Base-by-base conservation (phyloP, 2,888 invertebrate genomes). In the Azorinus chamasolen region DNA sequence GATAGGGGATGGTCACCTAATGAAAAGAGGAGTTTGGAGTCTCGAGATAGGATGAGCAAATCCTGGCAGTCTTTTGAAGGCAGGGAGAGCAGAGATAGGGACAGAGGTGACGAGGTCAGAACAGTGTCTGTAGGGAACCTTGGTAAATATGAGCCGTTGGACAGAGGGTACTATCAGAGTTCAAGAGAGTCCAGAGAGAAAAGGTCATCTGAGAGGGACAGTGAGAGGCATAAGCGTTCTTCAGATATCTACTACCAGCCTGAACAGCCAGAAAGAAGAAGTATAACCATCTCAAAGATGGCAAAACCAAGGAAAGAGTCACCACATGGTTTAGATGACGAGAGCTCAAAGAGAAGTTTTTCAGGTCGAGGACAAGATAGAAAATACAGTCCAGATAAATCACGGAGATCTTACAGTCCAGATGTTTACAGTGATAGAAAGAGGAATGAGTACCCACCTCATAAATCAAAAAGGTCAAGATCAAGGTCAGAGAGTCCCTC, bases 251-350 rank as follows among this genome's bases (percentile, higher is more conserved):
- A 6, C 4, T 32, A 32, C 32, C 32, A 32, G 10, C 32, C 4
- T n/a, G 48, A 46, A 32, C 27, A 46, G 16, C 46, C 45, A n/a
- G 63, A 63, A 46, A 27, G 37, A 37, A 46, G 73, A 41, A 51
- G 58, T 43, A 32, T 50, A 48, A 18, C 53, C 57, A 37, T 57
- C 27, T 4, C 14, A 25, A 27, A 59, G n/a, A 59, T 25, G 10
- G 10, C 32, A 27, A 45, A 27, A n/a, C n/a, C 59, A 45, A 4
- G n/a, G 14, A 18, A 14, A 8, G 18, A 22, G 20, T 57, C 57
- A 45, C 6, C 18, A 25, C 1, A 59, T 8, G 45, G 25, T 16
- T n/a, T 46, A 24, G 18, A 18, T 18, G 27, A 25, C 25, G 45
- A 45, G 45, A n/a, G 16, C 46, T 18, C 45, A 24, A 18, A 58